Conservation (phyloP, 2,113 vertebrate species). For the Oreochromis spilurus region DNA sequence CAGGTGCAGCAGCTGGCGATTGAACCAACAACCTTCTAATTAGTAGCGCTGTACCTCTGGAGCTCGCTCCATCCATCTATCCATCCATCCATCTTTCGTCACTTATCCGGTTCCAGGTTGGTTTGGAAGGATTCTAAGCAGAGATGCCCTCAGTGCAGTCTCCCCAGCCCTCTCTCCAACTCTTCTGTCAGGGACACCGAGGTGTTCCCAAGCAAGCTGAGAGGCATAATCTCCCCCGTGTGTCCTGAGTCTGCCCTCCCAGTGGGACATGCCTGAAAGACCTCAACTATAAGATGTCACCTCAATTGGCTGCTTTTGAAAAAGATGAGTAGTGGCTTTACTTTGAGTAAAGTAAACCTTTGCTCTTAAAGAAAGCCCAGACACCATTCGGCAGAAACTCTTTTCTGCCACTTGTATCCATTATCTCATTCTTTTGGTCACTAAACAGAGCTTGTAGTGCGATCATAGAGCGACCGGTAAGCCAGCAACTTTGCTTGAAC, state of each 20-base stretch:
- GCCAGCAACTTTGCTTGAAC: neutral
- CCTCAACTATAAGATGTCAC: neutral
- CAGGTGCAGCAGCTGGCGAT: neutral
- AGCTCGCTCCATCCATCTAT: neutral
- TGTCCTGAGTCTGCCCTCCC: neutral
- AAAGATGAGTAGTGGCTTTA: neutral
- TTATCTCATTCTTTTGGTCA: neutral
- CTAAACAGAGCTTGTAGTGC: neutral
- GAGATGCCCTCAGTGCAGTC: neutral
- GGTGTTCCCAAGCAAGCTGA: neutral
- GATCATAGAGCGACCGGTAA: accelerated
- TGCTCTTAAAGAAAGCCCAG: neutral
- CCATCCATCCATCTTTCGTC: neutral
- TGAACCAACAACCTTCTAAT: neutral
- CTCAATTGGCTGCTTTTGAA: neutral
- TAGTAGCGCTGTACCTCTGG: neutral
- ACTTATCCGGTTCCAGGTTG: accelerated
- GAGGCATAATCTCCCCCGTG: neutral
- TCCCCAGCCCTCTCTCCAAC: neutral
- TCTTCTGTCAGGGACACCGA: accelerated
- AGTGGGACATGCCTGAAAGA: neutral
- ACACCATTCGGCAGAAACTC: neutral
- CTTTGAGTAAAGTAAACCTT: neutral
- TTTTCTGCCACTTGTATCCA: neutral
- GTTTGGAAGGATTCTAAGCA: neutral